These are phyloP conservation scores for Falco rusticolus DNA, from an alignment of 2,797 vertebrate genomes.

Conservation along the genomic window DNA sequence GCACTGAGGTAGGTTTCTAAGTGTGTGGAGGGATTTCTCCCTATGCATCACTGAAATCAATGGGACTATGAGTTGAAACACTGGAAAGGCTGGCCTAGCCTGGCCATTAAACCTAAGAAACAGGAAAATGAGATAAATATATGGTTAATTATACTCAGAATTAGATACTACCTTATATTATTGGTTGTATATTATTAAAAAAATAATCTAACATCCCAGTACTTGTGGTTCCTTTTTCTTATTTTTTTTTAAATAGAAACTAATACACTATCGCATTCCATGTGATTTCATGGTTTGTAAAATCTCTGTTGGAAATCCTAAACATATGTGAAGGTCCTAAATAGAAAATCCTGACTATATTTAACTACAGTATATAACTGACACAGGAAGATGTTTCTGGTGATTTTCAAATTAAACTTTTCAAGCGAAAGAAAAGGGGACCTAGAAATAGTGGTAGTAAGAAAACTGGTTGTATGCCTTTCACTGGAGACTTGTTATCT, in stretches of 20 bases:
- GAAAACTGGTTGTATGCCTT: not conserved
- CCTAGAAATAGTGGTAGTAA: not conserved
- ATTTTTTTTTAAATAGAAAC: not conserved
- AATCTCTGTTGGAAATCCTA: conserved; percentile 2
- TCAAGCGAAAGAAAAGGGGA: not conserved
- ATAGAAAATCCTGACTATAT: not conserved
- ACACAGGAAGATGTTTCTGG: not conserved
- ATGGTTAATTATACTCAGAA: not conserved
- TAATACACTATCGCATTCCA: not conserved
- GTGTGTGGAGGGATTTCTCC: not conserved
- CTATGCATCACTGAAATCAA: not conserved
- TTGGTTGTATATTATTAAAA: not conserved
- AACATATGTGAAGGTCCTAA: not conserved
- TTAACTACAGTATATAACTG: not conserved
- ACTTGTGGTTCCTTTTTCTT: not conserved
- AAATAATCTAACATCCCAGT: not conserved
- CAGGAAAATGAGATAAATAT: not conserved
- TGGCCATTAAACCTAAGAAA: not conserved
- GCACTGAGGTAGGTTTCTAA: not conserved
- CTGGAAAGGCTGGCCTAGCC: not conserved
- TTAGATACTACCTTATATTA: not conserved
- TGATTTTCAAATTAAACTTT: not conserved
- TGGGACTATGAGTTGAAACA: not conserved
- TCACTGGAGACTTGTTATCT: not conserved
- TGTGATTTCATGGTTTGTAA: not conserved